These are phyloP conservation scores for Drosophila nigromelanica DNA, from an alignment of 1,140 invertebrate species.

Conservation along the genomic window DNA sequence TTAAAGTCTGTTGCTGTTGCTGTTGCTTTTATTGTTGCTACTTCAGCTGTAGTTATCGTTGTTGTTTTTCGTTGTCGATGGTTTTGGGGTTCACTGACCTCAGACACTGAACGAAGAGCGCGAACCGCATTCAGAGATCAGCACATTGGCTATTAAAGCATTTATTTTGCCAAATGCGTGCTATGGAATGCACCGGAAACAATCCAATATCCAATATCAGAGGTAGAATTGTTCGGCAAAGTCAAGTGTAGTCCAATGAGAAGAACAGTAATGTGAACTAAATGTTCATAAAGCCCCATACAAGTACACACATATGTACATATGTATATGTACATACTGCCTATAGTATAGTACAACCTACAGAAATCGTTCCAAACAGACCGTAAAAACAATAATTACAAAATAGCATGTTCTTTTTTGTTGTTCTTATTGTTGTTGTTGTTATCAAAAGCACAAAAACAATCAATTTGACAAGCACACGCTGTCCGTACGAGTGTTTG, in stretches of 20 bases:
- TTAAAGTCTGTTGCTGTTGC: neutral
- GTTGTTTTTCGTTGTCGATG: neutral
- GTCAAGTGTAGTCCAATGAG: constrained; percentile 1
- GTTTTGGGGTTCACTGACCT: constrained; percentile 62
- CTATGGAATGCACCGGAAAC: constrained; percentile 37
- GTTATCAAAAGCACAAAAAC: constrained; percentile 48
- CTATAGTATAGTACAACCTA: neutral
- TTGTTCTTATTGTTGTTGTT: constrained; percentile 17
- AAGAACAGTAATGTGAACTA: no score
- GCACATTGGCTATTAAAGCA: neutral
- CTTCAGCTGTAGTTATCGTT: neutral
- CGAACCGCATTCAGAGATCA: constrained; percentile 12
- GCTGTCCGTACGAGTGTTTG: no score
- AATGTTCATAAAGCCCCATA: no score
- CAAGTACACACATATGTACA: no score
- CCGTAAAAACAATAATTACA: constrained; percentile 75
- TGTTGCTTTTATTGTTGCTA: neutral
- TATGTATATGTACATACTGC: no score
- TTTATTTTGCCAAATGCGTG: constrained; percentile 38
- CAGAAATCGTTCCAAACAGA: constrained; percentile 59
- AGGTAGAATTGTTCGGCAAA: constrained; percentile 27
- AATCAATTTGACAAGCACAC: constrained; percentile 53
- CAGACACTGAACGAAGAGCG: constrained; percentile 34
- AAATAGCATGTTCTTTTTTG: constrained; percentile 66
- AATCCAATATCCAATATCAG: constrained; percentile 24